Conservation (phyloP, 1,140 invertebrate species). For the Caenorhabditis brenneri region DNA sequence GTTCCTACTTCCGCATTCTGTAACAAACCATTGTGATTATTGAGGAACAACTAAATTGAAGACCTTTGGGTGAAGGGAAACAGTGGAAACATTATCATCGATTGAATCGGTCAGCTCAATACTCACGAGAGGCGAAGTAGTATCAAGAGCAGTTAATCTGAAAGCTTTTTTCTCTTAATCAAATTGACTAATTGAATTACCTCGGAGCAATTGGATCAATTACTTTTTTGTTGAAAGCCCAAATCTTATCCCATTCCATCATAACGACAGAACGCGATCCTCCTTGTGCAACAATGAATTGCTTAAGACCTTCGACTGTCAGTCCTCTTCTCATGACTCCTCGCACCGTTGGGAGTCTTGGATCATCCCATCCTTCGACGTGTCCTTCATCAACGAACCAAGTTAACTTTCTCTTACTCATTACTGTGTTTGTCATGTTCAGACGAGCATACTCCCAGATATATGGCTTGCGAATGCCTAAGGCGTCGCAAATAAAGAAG, state of each 20-base stretch:
- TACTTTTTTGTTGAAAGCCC: slow-evolving; percentile 97
- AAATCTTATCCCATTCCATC: slow-evolving; percentile 99
- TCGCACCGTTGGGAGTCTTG: slow-evolving; percentile 93
- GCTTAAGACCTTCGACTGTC: slow-evolving; percentile 93
- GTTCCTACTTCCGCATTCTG: too few species aligned
- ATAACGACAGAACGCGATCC: slow-evolving; percentile 94
- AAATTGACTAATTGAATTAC: not conserved
- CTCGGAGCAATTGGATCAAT: slow-evolving; percentile 89
- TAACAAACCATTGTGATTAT: slow-evolving; percentile 85
- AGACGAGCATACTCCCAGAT: too few species aligned
- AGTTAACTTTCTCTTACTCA: too few species aligned
- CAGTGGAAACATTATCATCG: slow-evolving; percentile 70
- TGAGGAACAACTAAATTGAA: slow-evolving; percentile 74
- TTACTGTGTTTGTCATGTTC: too few species aligned
- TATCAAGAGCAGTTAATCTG: slow-evolving; percentile 82
- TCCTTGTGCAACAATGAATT: slow-evolving; percentile 98
- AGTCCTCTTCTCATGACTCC: slow-evolving; percentile 92
- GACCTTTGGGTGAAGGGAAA: slow-evolving; percentile 71
- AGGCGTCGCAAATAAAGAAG: too few species aligned
- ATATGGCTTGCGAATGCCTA: too few species aligned
- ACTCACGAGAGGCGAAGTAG: slow-evolving; percentile 75
- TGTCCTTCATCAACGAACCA: too few species aligned
- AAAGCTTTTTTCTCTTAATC: too few species aligned
- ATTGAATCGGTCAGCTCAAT: slow-evolving; percentile 79
- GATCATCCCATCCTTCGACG: too few species aligned